These are phyloP conservation scores for Drosophila insularis DNA, from an alignment of 1,140 invertebrate species.

Conservation along the genomic window DNA sequence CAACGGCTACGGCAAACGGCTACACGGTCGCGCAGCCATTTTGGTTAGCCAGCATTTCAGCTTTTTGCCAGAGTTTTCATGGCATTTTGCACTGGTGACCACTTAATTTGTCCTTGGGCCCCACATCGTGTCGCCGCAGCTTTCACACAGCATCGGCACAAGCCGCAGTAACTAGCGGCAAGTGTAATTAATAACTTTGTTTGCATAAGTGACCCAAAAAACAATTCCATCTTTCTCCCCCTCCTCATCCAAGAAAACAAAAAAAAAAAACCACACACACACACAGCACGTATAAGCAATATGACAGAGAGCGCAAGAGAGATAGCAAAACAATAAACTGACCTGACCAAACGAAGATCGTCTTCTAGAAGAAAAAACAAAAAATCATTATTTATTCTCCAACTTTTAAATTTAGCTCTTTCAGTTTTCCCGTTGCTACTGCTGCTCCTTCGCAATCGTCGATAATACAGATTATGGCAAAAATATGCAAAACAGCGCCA, in stretches of 20 bases:
- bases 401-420: too few species aligned
- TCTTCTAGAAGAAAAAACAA: too few species aligned
- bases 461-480: conserved; percentile 60
- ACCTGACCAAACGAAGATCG: too few species aligned
- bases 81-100: conserved; percentile 50
- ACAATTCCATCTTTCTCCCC: background rate
- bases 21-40: conserved; percentile 43
- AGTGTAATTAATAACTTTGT: conserved; percentile 75
- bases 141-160: conserved; percentile 22
- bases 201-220: conserved; percentile 62
- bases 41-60: conserved; percentile 37
- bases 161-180: conserved; percentile 44
- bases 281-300: conserved; percentile 29
- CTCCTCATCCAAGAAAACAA: conserved; percentile 9
- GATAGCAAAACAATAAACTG: background rate
- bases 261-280: conserved; percentile 20
- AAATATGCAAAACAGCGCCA: conserved; percentile 55
- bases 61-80: conserved; percentile 41
- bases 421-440: background rate
- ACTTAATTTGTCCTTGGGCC: conserved; percentile 66
- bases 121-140: background rate
- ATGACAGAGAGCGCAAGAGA: background rate
- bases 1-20: conserved; percentile 55
- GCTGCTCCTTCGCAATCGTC: conserved; percentile 42
- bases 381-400: too few species aligned